Evolutionary conservation across 1,140 invertebrate genomes (phyloP), one percentile per base, ranked within the genome.

Genomic region (Atta texana): DNA sequence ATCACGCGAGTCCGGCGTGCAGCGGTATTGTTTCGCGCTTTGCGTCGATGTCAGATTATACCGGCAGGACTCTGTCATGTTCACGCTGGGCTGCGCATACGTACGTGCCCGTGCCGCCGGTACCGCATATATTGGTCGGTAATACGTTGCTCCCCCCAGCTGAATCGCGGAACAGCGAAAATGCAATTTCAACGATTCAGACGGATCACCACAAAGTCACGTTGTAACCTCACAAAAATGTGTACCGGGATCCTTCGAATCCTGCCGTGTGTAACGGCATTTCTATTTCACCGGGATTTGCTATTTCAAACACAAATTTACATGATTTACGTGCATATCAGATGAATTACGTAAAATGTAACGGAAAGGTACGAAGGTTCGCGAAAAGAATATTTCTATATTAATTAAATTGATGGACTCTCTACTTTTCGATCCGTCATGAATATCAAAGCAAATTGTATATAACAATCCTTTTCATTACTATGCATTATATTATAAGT

Each of bases 41-140:
- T 88, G 87, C 87, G 76, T 89, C 87, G 82, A 89, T 81, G 87
- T 55, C 63, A 89, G 82, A 89, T 89, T 88, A 89, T 81, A 89
- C 55, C 69, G 72, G 49, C 72, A 86, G 71, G 64, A 88, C 63
- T 81, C 82, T 81, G 88, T 88, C 88, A 81, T 86, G 87, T 86
- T 64, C 82, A 86, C 55, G 49, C 82, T 55, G 87, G 82, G 24
- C 34, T 55, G 39, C 34, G 39, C 53, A 69, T 69, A 76, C 66
- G 55, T 57, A 63, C 59, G 72, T 71, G 64, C 31, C 31, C 31
- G 0, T 34, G 31, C 31, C 68, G 34, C 34, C 34, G 34, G 34
- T 39, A 7, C 34, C 21, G 57, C 55, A 6, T 61, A 61, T 34
- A 21, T 39, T 7, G 34, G 6, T 1, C 14, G 39, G 24, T 18